These are phyloP conservation scores for Mus caroli DNA, from an alignment of 2,797 vertebrate genomes.

Conservation along the genomic window DNA sequence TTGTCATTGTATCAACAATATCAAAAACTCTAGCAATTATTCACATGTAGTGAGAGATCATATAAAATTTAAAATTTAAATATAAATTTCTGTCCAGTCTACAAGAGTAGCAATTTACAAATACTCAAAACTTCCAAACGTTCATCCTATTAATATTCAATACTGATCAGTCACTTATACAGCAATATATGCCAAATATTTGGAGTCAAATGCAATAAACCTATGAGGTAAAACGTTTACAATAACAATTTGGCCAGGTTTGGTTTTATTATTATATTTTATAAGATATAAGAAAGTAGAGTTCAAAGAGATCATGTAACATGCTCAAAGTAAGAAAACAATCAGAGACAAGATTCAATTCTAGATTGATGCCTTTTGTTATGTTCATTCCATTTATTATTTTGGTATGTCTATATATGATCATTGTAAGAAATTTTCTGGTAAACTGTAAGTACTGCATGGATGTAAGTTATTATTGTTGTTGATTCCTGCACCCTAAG, in stretches of 20 bases:
- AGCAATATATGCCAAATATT: not conserved
- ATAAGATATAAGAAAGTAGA: not conserved
- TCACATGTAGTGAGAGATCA: not conserved
- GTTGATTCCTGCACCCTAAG: not conserved
- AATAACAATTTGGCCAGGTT: not conserved
- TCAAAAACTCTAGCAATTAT: not conserved
- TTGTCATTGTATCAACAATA: not conserved
- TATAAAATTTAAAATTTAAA: constrained; percentile 13
- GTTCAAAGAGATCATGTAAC: not conserved
- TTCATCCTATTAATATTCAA: not conserved
- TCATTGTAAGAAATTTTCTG: not conserved
- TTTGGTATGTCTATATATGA: not conserved
- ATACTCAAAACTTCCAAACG: not conserved
- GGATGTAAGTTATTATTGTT: not conserved
- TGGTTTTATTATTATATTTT: constrained; percentile 37
- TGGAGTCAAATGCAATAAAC: not conserved
- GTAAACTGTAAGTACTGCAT: not conserved
- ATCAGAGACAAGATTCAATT: not conserved
- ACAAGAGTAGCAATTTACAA: not conserved
- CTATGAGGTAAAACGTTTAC: not conserved
- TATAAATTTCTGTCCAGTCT: not conserved
- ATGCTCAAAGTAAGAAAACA: constrained; percentile 16
- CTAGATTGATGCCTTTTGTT: not conserved
- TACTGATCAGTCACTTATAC: not conserved
- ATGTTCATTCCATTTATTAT: not conserved